Base-by-base conservation (phyloP, 2,888 invertebrate species). In the Drosophila multiciliata region DNA sequence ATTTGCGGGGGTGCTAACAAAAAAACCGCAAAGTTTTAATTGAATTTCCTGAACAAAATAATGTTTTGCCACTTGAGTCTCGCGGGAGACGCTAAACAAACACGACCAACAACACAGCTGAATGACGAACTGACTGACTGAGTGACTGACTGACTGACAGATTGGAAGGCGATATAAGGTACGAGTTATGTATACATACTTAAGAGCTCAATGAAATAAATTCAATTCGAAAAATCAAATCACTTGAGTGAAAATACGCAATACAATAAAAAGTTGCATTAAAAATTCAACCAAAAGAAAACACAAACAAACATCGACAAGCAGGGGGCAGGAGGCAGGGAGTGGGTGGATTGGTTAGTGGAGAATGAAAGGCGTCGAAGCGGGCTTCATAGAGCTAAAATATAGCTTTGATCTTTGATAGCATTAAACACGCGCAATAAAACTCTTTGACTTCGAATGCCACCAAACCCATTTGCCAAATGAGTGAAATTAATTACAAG, bases 1-100 rank as follows among this genome's bases (percentile, higher is more conserved):
- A 50, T 80, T 82, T 79, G 82, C 66, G 70, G 73, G 67, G 54
- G 62, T 70, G 74, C 55, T 57, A 69, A 73, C 72, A 83, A 80
- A 83, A 83, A 87, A 87, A 86, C 86, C 86, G 86, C 89, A 87
- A 86, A 86, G 87, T 86, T 86, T 86, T 86, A 86, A 86, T 86
- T 86, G 87, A 86, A 89, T 88, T 88, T 88, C 75, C 89, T 84
- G 87, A 78, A 87, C 86, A 80, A 88, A 88, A 85, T 87, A 88
- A 86, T 86, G 89, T 89, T 86, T 88, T 86, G 87, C 76, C 86
- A 88, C 89, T 86, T 84, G 84, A 86, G 71, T 82, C 88, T 86
- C 88, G 89, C 82, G 89, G 89, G 84, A 73, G 87, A 83, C 83
- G 86, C 88, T 88, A 83, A 85, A 82, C 88, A 87, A 87, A 86